Percentiles rank a stretch among this genome's conserved stretches.
Conservation (phyloP, 2,888 invertebrate genomes). For the Patella caerulea region DNA sequence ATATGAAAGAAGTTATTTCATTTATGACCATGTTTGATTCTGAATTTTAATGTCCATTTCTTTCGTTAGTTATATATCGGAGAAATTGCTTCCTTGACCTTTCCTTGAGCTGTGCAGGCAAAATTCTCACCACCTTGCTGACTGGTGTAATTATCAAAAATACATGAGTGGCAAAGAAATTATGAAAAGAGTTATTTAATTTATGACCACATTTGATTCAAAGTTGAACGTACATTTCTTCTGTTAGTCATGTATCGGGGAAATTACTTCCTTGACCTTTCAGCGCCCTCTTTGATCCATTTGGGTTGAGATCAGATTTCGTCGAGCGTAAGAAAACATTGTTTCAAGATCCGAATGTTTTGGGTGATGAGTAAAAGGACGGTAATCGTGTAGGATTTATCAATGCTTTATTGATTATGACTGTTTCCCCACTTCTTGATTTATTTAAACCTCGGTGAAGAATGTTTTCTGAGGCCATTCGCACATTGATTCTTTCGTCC, state of each 20-base stretch:
- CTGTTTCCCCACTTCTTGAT: not conserved
- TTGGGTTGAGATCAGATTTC: not conserved
- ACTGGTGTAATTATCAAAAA: too few species aligned
- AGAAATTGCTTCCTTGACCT: not conserved
- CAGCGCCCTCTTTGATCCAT: not conserved
- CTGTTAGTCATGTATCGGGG: not conserved
- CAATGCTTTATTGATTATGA: not conserved
- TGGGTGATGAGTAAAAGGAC: not conserved
- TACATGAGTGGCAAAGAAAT: too few species aligned
- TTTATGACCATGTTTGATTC: too few species aligned
- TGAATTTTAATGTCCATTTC: not conserved
- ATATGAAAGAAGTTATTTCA: too few species aligned
- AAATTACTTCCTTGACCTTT: not conserved
- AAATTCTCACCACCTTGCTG: too few species aligned
- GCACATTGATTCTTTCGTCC: not conserved
- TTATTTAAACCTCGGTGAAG: conserved; percentile 4
- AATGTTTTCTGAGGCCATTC: not conserved
- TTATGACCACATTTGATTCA: too few species aligned
- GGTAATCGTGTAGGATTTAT: conserved; percentile 1
- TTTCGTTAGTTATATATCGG: not conserved
- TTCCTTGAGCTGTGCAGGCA: not conserved
- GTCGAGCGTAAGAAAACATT: conserved; percentile 1
- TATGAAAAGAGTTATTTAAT: too few species aligned
- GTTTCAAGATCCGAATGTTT: not conserved
- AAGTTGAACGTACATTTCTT: not conserved